Percentiles rank a stretch among this genome's conserved stretches.
Evolutionary conservation across 2,113 vertebrate genomes (phyloP).

Genomic region (Silurus meridionalis): DNA sequence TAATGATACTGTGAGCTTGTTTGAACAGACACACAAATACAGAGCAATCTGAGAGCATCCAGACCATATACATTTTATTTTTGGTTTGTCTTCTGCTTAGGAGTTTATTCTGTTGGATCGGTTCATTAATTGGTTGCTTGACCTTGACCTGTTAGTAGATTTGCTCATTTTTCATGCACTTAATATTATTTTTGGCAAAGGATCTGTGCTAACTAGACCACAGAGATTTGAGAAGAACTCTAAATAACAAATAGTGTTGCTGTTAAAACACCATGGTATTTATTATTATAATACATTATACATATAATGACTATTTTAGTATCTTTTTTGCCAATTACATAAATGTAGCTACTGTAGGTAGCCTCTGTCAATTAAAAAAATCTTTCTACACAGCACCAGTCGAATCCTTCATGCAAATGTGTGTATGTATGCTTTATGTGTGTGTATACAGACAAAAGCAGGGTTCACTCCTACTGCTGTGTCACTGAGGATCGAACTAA

Average conservation of each 20-base stretch:
- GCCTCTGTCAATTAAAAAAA: not conserved
- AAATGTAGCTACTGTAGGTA: too few species aligned
- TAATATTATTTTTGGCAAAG: not conserved
- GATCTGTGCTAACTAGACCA: not conserved
- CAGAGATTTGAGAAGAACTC: not conserved
- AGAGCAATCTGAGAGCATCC: not conserved
- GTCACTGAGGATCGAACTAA: constrained; percentile 5
- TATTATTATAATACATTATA: not conserved
- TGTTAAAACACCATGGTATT: not conserved
- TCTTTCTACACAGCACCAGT: not conserved
- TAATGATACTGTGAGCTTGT: not conserved
- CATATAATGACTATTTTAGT: not conserved
- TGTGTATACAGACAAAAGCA: not conserved
- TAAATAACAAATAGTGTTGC: not conserved
- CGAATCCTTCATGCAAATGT: not conserved
- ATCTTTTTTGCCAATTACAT: not conserved
- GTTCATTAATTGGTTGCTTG: not conserved
- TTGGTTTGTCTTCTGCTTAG: not conserved
- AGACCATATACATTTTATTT: not conserved
- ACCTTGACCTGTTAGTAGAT: not conserved
- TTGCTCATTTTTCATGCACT: not conserved
- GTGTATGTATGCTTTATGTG: not conserved
- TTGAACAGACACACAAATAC: not conserved
- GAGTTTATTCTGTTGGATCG: not conserved
- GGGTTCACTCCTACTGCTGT: not conserved